A percentile compares a stretch with the other conserved stretches of the same genome.
Evolutionary conservation across 2,888 invertebrate species (phyloP).

Genomic region (Hermaeophaga mercurialis): DNA sequence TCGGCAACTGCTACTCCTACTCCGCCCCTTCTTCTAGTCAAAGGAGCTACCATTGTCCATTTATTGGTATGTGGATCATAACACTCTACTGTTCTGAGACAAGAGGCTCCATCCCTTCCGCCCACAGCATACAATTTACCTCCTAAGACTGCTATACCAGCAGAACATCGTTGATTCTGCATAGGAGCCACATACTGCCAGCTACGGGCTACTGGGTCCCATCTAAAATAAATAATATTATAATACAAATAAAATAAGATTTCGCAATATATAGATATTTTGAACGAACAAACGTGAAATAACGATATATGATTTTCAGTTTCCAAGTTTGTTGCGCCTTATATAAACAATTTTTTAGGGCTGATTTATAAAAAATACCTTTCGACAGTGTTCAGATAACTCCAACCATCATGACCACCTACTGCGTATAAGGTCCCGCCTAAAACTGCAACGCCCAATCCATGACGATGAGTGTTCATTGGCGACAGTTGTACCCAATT

Average conservation of each 20-base stretch:
- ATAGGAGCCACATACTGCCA: slow-evolving; percentile 93
- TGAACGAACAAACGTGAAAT: too few relatives aligned
- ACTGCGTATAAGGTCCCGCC: slow-evolving; percentile 90
- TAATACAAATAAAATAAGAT: slow-evolving; percentile 1
- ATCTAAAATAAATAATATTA: slow-evolving; percentile 59
- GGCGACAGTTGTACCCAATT: slow-evolving; percentile 82
- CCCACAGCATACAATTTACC: slow-evolving; percentile 89
- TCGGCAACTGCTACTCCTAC: slow-evolving; percentile 88
- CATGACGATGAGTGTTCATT: slow-evolving; percentile 89
- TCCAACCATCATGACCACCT: slow-evolving; percentile 96
- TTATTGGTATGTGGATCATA: slow-evolving; percentile 75
- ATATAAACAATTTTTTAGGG: too few relatives aligned
- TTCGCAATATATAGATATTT: too few relatives aligned
- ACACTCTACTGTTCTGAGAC: slow-evolving; percentile 88
- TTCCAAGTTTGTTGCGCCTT: too few relatives aligned
- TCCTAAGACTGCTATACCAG: slow-evolving; percentile 86
- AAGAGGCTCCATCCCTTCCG: slow-evolving; percentile 89
- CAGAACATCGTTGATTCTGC: slow-evolving; percentile 87
- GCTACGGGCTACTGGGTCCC: slow-evolving; percentile 85
- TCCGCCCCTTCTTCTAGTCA: slow-evolving; percentile 85
- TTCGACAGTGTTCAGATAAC: slow-evolving; percentile 92
- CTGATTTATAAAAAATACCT: slow-evolving; percentile 54
- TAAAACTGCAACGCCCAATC: slow-evolving; percentile 78
- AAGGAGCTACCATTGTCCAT: slow-evolving; percentile 85
- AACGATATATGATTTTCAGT: too few relatives aligned